Evolutionary conservation across 2,888 invertebrate species (phyloP), one percentile per base, ranked within the genome.

Genomic region (Tinea pellionella): DNA sequence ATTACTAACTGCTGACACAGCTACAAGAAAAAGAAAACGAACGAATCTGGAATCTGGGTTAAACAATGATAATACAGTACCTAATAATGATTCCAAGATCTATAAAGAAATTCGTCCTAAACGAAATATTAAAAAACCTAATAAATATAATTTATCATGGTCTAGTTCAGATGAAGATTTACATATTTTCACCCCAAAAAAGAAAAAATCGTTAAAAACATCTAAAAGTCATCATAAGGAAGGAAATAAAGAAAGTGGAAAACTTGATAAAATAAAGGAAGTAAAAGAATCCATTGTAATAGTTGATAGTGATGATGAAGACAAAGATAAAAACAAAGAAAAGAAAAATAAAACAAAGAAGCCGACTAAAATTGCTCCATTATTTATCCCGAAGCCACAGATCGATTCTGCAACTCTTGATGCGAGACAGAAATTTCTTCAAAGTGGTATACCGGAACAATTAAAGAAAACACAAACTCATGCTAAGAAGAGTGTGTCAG

Each of bases 401-500:
- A 69, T 88, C 13, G 91, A 92, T 78, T 85, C 89, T 13, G 87
- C 80, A 60, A 77, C 86, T 47, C 61, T 90, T 53, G 90, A 90
- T 72, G 93, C 94, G 4, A 90, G 91, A 66, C 89, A 89, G 63
- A 89, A 89, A 62, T 94, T 94, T 77, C 78, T 94, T 41, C 89
- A 90, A 65, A 93, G 94, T 63, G 92, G 93, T n/a, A 88, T 92
- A 6, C 92, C 92, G 9, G 90, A 92, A 24, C 86, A 89, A 64
- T 73, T 92, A 56, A 90, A 89, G 64, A 90, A 89, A 69, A 83
- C 83, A 61, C 80, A 73, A 42, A 89, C 88, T 63, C 88, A 88
- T 68, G 88, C 85, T 65, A 69, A 69, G 62, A 71, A 69, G 62
- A 78, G 76, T 63, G 69, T 72, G 55, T 72, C 73, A 29, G 75